Conservation (phyloP, 1,140 invertebrate species). For the Eumaeus atala region DNA sequence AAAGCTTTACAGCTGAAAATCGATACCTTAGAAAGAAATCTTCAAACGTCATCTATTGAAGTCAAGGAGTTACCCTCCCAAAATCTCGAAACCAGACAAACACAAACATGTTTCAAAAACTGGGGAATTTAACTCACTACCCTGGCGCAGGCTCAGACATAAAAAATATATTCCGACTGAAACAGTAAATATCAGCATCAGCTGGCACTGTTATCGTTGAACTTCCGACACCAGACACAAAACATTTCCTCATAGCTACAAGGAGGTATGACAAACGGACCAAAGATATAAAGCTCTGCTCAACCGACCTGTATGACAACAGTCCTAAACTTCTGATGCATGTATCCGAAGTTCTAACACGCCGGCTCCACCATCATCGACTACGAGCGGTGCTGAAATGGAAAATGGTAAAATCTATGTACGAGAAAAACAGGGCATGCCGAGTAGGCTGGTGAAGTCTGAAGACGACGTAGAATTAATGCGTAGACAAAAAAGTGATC, state of each 20-base stretch:
- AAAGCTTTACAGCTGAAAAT: background rate
- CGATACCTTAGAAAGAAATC: background rate
- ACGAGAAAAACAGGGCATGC: constrained; percentile 10
- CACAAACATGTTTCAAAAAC: background rate
- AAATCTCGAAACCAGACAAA: background rate
- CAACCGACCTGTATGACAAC: constrained; percentile 1
- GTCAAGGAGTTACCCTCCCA: background rate
- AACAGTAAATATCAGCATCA: background rate
- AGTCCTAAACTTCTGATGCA: constrained; percentile 5
- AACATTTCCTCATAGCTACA: constrained; percentile 7
- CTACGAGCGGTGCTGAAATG: constrained; percentile 16
- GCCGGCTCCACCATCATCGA: constrained; percentile 13
- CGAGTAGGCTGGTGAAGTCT: constrained; percentile 8
- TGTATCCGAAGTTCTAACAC: constrained; percentile 15
- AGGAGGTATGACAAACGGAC: constrained; percentile 9
- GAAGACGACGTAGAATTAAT: constrained; percentile 11
- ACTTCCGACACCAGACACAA: background rate
- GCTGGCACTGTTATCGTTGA: constrained; percentile 11
- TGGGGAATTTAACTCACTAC: background rate
- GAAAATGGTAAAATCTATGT: constrained; percentile 20
- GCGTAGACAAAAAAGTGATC: constrained; percentile 4
- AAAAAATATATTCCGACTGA: background rate
- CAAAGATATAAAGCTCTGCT: constrained; percentile 5
- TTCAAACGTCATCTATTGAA: no score
- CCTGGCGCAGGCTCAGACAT: background rate